These are phyloP conservation scores for Pteronotus mesoamericanus DNA, from an alignment of 2,797 vertebrate species.

Conservation along the genomic window DNA sequence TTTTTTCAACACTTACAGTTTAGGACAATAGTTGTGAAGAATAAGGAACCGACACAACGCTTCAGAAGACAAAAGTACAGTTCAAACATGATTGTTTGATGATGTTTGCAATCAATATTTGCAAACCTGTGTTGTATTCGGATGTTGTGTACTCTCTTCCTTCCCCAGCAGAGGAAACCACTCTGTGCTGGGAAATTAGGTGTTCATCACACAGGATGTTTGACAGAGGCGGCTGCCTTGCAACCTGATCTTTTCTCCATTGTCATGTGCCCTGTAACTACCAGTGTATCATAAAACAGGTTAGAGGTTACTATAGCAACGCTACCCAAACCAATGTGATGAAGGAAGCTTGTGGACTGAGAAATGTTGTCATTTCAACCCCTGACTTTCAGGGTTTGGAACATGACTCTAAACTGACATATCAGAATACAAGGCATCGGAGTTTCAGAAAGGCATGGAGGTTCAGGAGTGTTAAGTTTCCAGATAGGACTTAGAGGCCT, in stretches of 20 bases:
- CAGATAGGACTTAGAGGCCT: neutral
- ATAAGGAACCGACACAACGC: neutral
- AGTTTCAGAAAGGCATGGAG: neutral
- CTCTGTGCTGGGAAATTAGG: neutral
- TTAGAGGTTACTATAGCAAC: conserved; percentile 54
- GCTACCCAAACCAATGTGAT: neutral
- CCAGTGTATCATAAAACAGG: neutral
- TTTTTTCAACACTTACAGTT: neutral
- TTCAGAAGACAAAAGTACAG: neutral
- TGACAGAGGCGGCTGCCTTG: neutral
- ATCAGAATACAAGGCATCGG: neutral
- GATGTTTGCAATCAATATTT: neutral
- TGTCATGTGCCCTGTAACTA: conserved; percentile 39
- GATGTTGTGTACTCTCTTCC: neutral
- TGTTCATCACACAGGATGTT: neutral
- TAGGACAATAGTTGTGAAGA: neutral
- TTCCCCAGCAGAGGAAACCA: neutral
- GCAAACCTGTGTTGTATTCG: neutral
- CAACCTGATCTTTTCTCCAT: conserved; percentile 59
- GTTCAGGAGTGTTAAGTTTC: neutral
- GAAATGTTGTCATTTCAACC: neutral
- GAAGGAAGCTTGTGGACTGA: neutral
- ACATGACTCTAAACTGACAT: neutral
- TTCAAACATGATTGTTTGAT: neutral
- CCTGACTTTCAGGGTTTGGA: neutral